Evolutionary conservation across 2,797 vertebrate genomes (phyloP).

Genomic region (Peromyscus eremicus): DNA sequence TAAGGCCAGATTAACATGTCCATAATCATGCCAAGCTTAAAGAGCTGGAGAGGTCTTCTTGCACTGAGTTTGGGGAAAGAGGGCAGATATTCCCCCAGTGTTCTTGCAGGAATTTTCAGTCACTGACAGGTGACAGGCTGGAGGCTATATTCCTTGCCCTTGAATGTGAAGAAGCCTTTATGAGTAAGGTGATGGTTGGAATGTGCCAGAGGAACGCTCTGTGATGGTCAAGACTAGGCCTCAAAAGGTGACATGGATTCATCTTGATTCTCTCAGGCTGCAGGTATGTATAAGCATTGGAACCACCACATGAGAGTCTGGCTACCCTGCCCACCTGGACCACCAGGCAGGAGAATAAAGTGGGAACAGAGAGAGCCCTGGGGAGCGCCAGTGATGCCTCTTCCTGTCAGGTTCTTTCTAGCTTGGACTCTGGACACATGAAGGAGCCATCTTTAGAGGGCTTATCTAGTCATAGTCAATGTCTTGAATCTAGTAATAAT

Average conservation of each 20-base stretch:
- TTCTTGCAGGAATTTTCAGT: neutral
- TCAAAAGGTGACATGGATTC: neutral
- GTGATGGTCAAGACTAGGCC: neutral
- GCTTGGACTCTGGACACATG: neutral
- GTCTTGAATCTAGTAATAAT: neutral
- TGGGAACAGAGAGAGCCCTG: neutral
- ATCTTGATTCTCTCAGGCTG: neutral
- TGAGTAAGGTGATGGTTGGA: neutral
- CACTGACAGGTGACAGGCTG: neutral
- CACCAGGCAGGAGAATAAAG: neutral
- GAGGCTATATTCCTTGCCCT: neutral
- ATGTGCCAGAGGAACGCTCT: neutral
- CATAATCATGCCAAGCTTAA: neutral
- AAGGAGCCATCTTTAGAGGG: neutral
- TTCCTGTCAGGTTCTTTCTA: neutral
- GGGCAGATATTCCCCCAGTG: neutral
- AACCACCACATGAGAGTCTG: neutral
- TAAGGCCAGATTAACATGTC: neutral
- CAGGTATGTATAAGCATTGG: neutral
- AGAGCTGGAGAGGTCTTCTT: neutral
- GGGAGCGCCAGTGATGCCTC: neutral
- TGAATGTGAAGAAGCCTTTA: neutral
- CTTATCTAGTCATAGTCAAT: neutral
- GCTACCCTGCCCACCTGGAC: neutral
- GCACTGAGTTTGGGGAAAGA: slow-evolving; percentile 22